phyloP scores from a whole-genome alignment of 2,888 invertebrate genomes.

The Chrysolina haemoptera region DNA sequence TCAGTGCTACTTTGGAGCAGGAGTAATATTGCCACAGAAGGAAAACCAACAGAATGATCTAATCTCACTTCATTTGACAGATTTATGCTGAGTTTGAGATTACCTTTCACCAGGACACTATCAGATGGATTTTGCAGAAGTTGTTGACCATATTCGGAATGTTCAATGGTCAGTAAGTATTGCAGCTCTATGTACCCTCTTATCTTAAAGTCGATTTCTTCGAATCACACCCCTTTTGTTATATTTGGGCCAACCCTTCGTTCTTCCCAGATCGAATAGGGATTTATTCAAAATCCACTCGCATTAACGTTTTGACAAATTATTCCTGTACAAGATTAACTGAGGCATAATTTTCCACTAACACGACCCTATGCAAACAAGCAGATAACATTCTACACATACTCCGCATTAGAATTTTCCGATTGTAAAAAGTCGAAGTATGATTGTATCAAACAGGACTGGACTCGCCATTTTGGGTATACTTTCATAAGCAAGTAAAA shows the following conservation, averaged over 20 bases:
- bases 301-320: constrained; percentile 45
- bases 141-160: too few species aligned
- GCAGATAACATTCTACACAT: constrained; percentile 42
- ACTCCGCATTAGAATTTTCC: constrained; percentile 43
- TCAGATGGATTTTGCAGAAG: too few species aligned
- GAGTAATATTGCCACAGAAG: too few species aligned
- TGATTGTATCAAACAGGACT: constrained; percentile 33
- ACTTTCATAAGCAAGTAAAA: background rate
- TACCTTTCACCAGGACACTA: too few species aligned
- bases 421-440: constrained; percentile 38
- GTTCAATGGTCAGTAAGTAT: too few species aligned
- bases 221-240: background rate
- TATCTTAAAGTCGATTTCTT: too few species aligned
- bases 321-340: constrained; percentile 43
- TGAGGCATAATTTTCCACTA: constrained; percentile 51
- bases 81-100: too few species aligned
- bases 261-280: background rate
- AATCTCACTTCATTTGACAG: too few species aligned
- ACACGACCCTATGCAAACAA: constrained; percentile 48
- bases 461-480: background rate
- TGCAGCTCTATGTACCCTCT: too few species aligned
- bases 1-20: too few species aligned
- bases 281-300: constrained; percentile 23
- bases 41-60: too few species aligned
- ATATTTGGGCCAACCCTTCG: background rate